phyloP scores from a whole-genome alignment of 2,888 invertebrate genomes.

The Metopia argyrocephala region DNA sequence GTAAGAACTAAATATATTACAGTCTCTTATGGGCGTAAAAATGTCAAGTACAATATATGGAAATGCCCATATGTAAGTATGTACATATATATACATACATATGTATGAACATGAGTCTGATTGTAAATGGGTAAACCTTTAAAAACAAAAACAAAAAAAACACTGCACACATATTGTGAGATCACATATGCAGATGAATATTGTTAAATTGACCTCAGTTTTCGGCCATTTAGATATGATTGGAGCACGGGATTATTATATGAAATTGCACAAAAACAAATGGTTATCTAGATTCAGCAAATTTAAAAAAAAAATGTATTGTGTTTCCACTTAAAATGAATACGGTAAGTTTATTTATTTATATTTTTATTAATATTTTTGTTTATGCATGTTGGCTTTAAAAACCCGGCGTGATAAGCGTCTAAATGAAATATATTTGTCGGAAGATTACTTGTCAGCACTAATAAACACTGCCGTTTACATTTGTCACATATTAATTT shows the following conservation, averaged over 20 bases:
- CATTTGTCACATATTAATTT: background rate
- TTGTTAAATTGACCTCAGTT: conserved; percentile 25
- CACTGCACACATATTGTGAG: background rate
- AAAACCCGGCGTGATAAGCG: conserved; percentile 6
- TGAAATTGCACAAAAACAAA: background rate
- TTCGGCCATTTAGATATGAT: conserved; percentile 15
- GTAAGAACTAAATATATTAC: too few relatives aligned
- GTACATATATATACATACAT: too few relatives aligned
- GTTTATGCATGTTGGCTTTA: background rate
- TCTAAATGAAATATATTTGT: conserved; percentile 5
- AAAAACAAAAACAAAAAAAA: background rate
- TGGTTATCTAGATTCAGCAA: too few relatives aligned
- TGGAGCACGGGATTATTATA: background rate
- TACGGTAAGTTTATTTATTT: too few relatives aligned
- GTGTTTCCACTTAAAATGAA: too few relatives aligned
- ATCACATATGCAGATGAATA: background rate
- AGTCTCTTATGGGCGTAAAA: too few relatives aligned
- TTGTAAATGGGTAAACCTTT: background rate
- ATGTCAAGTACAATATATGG: too few relatives aligned
- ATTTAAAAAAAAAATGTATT: background rate
- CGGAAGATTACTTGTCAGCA: conserved; percentile 16
- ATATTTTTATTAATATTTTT: too few relatives aligned
- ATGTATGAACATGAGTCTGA: too few relatives aligned
- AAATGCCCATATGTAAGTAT: too few relatives aligned
- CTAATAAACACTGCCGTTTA: background rate